Evolutionary conservation across 2,797 vertebrate genomes (phyloP), one percentile per base, ranked within the genome.

Genomic region (Channa striata): DNA sequence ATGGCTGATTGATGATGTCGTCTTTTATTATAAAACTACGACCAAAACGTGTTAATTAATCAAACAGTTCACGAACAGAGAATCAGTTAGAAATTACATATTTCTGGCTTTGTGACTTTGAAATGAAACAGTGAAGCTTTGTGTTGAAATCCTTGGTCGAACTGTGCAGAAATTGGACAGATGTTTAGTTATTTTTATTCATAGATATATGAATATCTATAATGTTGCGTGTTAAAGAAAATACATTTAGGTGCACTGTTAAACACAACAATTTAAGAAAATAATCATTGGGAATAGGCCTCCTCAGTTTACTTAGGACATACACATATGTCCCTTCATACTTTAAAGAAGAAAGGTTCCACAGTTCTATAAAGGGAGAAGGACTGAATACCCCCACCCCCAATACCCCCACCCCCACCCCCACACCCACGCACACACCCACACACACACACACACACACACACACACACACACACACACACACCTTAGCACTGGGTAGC

Each of bases 401-500:
- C n/a, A n/a, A n/a, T n/a, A 50, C 51, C 48, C 53, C 56, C 59
- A 16, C 40, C 40, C 49, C 40, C 48, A 70, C 67, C 33, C 1
- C 42, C 17, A n/a, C 47, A 23, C 23, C 17, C 43, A 12, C 44
- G 60, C 63, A 70, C 19, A 51, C 30, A 44, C 25, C 40, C 48
- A 70, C 67, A 25, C 1, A 16, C 17, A n/a, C 47, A 23, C 23
- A 11, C 43, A 12, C n/a, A n/a, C n/a, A n/a, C n/a, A 34, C 17
- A 59, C 14, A 53, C 17, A 17, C 59, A 62, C 44, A 56, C 14
- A 23, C 50, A 21, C 44, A 63, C 63, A 70, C 19, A 51, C 30
- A 44, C 25, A 61, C 48, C 73, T 71, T 70, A 62, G 51, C n/a
- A n/a, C 74, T 70, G 72, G 71, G 81, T 74, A 77, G 77, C 80